Evolutionary conservation across 2,113 vertebrate genomes (phyloP), one percentile per base, ranked within the genome.

Genomic region (Macquaria ambigua): DNA sequence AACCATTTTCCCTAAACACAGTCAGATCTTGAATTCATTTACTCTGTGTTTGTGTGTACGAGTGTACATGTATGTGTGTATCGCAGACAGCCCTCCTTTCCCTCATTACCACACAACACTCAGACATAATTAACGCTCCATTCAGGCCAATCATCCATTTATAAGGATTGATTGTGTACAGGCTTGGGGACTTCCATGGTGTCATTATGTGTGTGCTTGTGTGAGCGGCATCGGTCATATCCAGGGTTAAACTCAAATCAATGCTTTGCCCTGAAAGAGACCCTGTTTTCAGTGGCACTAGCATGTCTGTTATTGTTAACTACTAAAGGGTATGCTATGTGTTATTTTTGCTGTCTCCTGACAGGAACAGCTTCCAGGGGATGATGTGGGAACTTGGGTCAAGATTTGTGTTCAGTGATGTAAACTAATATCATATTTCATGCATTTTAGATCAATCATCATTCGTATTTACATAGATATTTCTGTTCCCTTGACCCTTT

Each of bases 211-310:
- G 56, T 85, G 34, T 79, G 71, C 37, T 34, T 82, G 80, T 81
- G 88, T 88, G 56, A 77, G 75, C 41, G 23, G 77, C 31, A 12
- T 72, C 34, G 21, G 74, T 70, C 76, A 71, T 59, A 75, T 78
- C 71, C 82, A 81, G 81, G 75, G 85, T 93, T 93, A 90, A 94
- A 90, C 70, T 81, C 31, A 82, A 93, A 95, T 94, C 92, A 84
- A 94, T 94, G 71, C 46, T 37, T 72, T 83, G 77, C 39, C 69
- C 77, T 82, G 62, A 83, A 67, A 68, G 66, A 76, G 62, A 67
- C 59, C 67, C 75, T 83, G 56, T 83, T 88, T 68, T 87, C 61
- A 90, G 39, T 77, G 71, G 28, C 73, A 74, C 46, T 78, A 59
- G 77, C 72, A 71, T 10, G 37, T 58, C 74, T 81, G 64, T 78